Evolutionary conservation across 2,797 vertebrate species (phyloP).

Genomic region (Brachymystax lenok): DNA sequence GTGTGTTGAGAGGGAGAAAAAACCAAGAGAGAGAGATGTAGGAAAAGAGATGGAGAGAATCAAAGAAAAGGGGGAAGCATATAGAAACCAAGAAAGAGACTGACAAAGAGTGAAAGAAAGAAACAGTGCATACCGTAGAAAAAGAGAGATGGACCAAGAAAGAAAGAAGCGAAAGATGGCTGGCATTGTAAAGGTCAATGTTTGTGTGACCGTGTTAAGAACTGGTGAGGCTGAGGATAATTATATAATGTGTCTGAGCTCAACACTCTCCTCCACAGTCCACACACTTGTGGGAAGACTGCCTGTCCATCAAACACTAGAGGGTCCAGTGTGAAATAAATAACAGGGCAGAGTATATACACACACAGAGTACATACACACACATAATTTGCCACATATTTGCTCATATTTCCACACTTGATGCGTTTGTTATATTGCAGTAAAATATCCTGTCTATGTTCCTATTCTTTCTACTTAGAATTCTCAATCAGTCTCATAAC

Average conservation of each 20-base stretch:
- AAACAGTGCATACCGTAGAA: not conserved
- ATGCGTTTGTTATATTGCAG: constrained; percentile 12
- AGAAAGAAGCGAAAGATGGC: not conserved
- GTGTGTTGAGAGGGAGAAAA: constrained; percentile 27
- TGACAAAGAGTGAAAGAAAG: constrained; percentile 11
- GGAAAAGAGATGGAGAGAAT: constrained; percentile 9
- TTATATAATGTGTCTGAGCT: constrained; percentile 23
- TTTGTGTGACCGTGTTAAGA: constrained; percentile 5
- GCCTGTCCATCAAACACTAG: constrained; percentile 9
- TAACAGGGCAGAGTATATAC: not conserved
- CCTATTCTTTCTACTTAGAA: constrained; percentile 21
- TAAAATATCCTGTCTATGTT: constrained; percentile 34
- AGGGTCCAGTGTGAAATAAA: not conserved
- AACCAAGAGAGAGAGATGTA: no score
- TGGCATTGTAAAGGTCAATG: constrained; percentile 5
- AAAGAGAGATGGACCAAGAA: not conserved
- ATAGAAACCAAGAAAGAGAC: constrained; percentile 14
- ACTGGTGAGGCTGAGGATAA: constrained; percentile 24
- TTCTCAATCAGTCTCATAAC: constrained; percentile 27
- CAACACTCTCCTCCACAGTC: not conserved
- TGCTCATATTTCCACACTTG: not conserved
- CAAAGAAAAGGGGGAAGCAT: constrained; percentile 12
- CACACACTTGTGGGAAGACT: not conserved
- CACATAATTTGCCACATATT: not conserved
- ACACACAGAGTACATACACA: constrained; percentile 3